phyloP scores from a whole-genome alignment of 1,140 invertebrate genomes.

The Aricia agestis region DNA sequence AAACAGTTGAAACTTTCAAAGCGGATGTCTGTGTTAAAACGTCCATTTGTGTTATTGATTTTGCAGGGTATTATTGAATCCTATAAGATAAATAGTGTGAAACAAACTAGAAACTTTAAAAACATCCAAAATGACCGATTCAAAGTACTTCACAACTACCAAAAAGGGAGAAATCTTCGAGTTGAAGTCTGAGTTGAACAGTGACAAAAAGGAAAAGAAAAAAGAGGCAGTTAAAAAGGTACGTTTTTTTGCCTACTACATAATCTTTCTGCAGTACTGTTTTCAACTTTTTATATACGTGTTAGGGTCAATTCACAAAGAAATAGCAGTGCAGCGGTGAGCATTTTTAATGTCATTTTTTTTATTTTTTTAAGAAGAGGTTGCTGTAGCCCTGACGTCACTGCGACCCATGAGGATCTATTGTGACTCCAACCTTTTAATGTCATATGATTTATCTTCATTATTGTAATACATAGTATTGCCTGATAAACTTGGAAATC shows the following conservation, averaged over 20 bases:
- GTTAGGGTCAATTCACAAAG: too few species aligned
- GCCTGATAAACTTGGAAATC: too few species aligned
- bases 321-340: too few species aligned
- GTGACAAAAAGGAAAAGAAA: slow-evolving; percentile 99
- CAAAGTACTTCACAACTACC: slow-evolving; percentile 99
- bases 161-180: slow-evolving; percentile 99
- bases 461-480: too few species aligned
- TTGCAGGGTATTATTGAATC: background rate
- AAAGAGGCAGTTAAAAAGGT: slow-evolving; percentile 99
- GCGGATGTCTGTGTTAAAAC: background rate
- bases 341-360: too few species aligned
- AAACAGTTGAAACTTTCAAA: background rate
- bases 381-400: too few species aligned
- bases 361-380: too few species aligned
- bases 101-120: slow-evolving; percentile 6
- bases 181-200: slow-evolving; percentile 98
- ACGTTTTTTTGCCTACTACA: slow-evolving; percentile 27
- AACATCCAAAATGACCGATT: slow-evolving; percentile 93
- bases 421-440: too few species aligned
- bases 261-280: background rate
- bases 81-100: background rate
- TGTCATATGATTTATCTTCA: too few species aligned
- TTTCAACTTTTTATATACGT: too few species aligned
- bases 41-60: slow-evolving; percentile 8
- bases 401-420: too few species aligned